Conservation (phyloP, 2,113 vertebrate species). For the Nyctereutes procyonoides region DNA sequence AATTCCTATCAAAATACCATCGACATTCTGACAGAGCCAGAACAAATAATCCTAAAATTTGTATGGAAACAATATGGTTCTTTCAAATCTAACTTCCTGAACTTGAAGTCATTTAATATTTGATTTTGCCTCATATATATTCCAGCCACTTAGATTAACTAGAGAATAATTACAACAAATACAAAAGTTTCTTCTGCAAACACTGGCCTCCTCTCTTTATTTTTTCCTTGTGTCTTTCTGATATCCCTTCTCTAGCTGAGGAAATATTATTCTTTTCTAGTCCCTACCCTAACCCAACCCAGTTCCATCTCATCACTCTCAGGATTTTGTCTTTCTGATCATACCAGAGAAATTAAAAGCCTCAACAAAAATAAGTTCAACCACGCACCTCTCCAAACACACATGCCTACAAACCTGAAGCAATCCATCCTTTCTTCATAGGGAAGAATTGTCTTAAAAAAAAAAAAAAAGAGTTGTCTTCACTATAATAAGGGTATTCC, state of each 20-base stretch:
- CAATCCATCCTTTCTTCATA: neutral
- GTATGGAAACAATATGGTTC: neutral
- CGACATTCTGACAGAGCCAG: too few species aligned
- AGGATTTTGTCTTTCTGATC: neutral
- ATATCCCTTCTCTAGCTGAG: neutral
- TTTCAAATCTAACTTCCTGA: neutral
- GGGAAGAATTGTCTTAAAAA: neutral
- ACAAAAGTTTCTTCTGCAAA: neutral
- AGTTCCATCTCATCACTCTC: neutral
- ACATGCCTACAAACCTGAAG: neutral
- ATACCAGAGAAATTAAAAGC: neutral
- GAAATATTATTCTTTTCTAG: neutral
- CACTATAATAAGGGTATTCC: neutral
- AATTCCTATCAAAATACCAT: too few species aligned
- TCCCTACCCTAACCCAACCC: neutral
- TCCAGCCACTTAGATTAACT: neutral
- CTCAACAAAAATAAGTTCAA: neutral
- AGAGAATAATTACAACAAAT: neutral
- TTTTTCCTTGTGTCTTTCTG: neutral
- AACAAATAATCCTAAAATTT: too few species aligned
- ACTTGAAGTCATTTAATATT: neutral
- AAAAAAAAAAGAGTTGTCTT: neutral
- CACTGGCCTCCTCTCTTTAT: neutral
- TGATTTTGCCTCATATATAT: neutral
- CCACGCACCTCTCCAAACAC: neutral